These are phyloP conservation scores for Drosophila nr. perissopoda DNA, from an alignment of 2,888 invertebrate genomes.

Conservation along the genomic window DNA sequence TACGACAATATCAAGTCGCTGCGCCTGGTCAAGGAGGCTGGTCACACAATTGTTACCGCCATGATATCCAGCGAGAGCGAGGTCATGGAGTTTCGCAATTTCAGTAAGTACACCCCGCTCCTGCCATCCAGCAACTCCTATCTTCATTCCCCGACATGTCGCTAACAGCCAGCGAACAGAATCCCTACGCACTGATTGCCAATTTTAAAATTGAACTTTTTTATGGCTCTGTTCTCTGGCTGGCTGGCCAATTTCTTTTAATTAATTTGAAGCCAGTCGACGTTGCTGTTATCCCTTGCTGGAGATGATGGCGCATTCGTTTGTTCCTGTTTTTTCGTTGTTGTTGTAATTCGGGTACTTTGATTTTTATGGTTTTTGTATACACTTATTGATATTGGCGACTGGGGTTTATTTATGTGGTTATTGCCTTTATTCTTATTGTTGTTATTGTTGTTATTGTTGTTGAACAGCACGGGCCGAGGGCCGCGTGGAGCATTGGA, in stretches of 20 bases:
- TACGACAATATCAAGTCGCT: conserved; percentile 95
- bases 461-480: conserved; percentile 88
- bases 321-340: conserved; percentile 39
- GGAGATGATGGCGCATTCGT: conserved; percentile 71
- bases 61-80: conserved; percentile 96
- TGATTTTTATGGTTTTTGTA: conserved; percentile 73
- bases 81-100: conserved; percentile 92
- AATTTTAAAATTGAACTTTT: conserved; percentile 81
- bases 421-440: conserved; percentile 58
- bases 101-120: conserved; percentile 79
- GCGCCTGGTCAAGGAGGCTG: conserved; percentile 88
- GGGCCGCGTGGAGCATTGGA: conserved; percentile 96
- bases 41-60: conserved; percentile 90
- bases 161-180: conserved; percentile 6
- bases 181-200: conserved; percentile 74
- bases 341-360: conserved; percentile 62
- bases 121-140: not conserved
- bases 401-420: conserved; percentile 79
- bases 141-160: conserved; percentile 4
- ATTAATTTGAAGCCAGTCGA: conserved; percentile 76
- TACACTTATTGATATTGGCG: conserved; percentile 78
- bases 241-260: conserved; percentile 76
- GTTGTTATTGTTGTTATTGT: conserved; percentile 31
- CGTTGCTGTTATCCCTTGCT: conserved; percentile 59
- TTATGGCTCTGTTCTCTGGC: conserved; percentile 61